These are phyloP conservation scores for Carcharodon carcharias DNA, from an alignment of 2,797 vertebrate species.

Conservation along the genomic window DNA sequence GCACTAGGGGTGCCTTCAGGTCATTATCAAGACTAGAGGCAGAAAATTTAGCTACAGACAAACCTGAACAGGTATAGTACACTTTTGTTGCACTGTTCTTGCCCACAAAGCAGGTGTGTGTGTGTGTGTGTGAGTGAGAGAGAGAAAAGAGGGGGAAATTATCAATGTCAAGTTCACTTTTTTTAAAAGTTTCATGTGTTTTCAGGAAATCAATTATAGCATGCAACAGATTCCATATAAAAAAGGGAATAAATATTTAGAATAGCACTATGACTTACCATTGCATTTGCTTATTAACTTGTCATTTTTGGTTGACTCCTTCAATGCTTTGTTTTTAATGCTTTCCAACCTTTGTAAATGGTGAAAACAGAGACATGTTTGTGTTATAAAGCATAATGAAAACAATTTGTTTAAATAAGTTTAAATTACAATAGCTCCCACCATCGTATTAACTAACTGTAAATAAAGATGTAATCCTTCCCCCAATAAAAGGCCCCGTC, in stretches of 20 bases:
- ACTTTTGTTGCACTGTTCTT: neutral
- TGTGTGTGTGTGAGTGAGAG: neutral
- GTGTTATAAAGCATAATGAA: neutral
- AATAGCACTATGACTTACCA: conserved; percentile 41
- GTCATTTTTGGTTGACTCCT: conserved; percentile 50
- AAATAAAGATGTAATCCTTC: neutral
- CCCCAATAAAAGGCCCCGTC: neutral
- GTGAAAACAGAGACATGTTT: neutral
- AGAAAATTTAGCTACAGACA: neutral
- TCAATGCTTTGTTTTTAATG: conserved; percentile 47
- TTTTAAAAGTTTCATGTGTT: neutral
- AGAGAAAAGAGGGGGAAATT: neutral
- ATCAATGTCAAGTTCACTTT: neutral
- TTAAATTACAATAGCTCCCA: neutral
- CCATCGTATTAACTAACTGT: neutral
- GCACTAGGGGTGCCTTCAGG: neutral
- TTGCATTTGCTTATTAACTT: conserved; percentile 53
- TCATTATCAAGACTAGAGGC: neutral
- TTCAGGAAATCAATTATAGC: neutral
- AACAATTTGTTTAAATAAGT: neutral
- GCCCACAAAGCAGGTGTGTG: neutral
- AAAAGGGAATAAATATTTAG: neutral
- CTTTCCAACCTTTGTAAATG: conserved; percentile 20
- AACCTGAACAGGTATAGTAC: neutral
- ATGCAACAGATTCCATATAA: neutral